These are phyloP conservation scores for Phrynocephalus versicolor DNA, from an alignment of 2,113 vertebrate genomes.

Conservation along the genomic window DNA sequence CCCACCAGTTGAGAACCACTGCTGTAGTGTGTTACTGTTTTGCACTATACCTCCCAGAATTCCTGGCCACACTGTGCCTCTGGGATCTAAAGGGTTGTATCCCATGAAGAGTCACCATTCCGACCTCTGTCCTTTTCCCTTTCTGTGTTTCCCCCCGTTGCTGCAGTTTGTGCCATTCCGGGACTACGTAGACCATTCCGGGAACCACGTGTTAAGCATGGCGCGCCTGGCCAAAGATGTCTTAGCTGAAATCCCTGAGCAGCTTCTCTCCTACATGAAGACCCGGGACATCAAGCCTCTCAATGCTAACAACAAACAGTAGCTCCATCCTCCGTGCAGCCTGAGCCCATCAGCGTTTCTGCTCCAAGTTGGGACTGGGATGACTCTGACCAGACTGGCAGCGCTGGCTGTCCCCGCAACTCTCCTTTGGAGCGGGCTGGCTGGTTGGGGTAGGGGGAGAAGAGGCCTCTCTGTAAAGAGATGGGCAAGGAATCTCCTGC, in stretches of 20 bases:
- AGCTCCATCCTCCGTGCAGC: conserved; percentile 39
- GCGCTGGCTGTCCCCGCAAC: not conserved
- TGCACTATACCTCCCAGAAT: too few relatives aligned
- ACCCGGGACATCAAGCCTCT: conserved; percentile 87
- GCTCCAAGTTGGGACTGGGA: conserved; percentile 24
- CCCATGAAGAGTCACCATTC: too few relatives aligned
- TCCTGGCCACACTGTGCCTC: too few relatives aligned
- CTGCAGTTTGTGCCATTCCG: conserved; percentile 94
- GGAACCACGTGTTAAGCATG: conserved; percentile 97
- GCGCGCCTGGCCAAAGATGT: conserved; percentile 95
- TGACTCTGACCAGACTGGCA: not conserved
- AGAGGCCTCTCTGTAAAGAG: not conserved
- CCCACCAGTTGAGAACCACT: too few relatives aligned
- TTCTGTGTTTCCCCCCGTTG: conserved; percentile 17
- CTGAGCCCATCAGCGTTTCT: conserved; percentile 20
- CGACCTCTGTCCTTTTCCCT: not conserved
- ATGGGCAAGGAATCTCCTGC: not conserved
- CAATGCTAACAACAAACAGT: conserved; percentile 63
- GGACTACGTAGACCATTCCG: conserved; percentile 93
- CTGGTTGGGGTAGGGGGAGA: not conserved
- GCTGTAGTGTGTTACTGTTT: too few relatives aligned
- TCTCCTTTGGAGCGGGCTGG: not conserved
- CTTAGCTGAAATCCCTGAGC: conserved; percentile 93
- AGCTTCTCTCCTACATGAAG: conserved; percentile 97
- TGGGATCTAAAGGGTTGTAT: too few relatives aligned